Evolutionary conservation across 2,797 vertebrate species (phyloP).

Genomic region (Gobio occitaniae): DNA sequence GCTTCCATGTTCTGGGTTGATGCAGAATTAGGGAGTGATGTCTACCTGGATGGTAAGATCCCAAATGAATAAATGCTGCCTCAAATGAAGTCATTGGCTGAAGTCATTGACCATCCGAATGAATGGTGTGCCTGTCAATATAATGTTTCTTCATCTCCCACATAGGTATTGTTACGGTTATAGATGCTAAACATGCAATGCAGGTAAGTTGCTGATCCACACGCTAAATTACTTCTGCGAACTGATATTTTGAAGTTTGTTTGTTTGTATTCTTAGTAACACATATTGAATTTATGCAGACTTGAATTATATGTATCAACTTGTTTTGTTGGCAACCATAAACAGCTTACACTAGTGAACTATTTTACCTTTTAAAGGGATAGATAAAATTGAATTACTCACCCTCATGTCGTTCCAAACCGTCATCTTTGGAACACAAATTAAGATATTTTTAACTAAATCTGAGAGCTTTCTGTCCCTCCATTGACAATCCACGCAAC

Average conservation of each 20-base stretch:
- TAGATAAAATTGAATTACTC: not conserved
- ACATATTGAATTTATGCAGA: not conserved
- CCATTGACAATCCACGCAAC: not conserved
- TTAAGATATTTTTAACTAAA: not conserved
- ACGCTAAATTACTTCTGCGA: not conserved
- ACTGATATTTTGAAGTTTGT: not conserved
- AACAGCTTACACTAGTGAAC: not conserved
- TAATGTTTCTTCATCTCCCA: constrained; percentile 37
- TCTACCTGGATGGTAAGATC: constrained; percentile 95
- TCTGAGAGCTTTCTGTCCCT: not conserved
- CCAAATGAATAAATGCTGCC: not conserved
- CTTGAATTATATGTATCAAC: not conserved
- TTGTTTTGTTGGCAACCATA: not conserved
- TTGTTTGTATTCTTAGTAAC: not conserved
- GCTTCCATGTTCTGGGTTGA: constrained; percentile 99
- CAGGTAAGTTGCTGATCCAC: constrained; percentile 78
- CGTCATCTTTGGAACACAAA: no score
- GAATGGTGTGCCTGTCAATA: not conserved
- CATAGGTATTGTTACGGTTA: constrained; percentile 93
- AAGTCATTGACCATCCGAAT: no score
- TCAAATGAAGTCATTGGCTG: not conserved
- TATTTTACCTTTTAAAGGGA: not conserved
- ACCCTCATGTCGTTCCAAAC: not conserved
- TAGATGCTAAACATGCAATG: constrained; percentile 93
- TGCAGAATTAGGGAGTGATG: constrained; percentile 94